These are phyloP conservation scores for Taphrorychus bicolor DNA, from an alignment of 2,888 invertebrate genomes.

Conservation along the genomic window DNA sequence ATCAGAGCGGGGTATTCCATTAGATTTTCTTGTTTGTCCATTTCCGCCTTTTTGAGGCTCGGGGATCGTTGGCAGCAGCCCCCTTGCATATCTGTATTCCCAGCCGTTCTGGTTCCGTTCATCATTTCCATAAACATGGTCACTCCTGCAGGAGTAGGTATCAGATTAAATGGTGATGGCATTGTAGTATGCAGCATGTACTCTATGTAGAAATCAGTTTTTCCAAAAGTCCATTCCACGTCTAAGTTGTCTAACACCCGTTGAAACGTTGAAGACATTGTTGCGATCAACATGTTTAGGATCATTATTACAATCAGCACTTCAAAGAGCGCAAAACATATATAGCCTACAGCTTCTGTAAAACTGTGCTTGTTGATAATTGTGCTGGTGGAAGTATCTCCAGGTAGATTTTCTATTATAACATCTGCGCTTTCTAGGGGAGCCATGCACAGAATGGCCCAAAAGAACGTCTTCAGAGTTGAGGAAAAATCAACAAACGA, in stretches of 20 bases:
- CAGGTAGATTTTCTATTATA: slow-evolving; percentile 67
- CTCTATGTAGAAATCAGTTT: slow-evolving; percentile 75
- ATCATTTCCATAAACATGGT: slow-evolving; percentile 62
- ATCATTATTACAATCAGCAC: slow-evolving; percentile 75
- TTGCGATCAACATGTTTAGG: slow-evolving; percentile 81
- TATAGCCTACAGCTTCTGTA: slow-evolving; percentile 73
- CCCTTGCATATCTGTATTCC: slow-evolving; percentile 52
- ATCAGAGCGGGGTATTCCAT: slow-evolving; percentile 65
- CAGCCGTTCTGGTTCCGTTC: slow-evolving; percentile 56
- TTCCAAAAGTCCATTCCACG: slow-evolving; percentile 79
- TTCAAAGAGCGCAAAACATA: slow-evolving; percentile 72
- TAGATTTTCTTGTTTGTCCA: slow-evolving; percentile 39
- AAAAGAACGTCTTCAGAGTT: slow-evolving; percentile 71
- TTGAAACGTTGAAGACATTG: slow-evolving; percentile 79
- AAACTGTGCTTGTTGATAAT: slow-evolving; percentile 66
- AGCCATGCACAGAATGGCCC: slow-evolving; percentile 74
- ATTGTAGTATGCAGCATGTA: slow-evolving; percentile 74
- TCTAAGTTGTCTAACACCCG: slow-evolving; percentile 72
- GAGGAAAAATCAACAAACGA: slow-evolving; percentile 67
- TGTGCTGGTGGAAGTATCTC: slow-evolving; percentile 59
- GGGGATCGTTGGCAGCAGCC: slow-evolving; percentile 59
- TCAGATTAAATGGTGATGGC: slow-evolving; percentile 76
- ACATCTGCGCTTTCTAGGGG: slow-evolving; percentile 71
- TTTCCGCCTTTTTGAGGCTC: slow-evolving; percentile 4
- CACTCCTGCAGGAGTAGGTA: slow-evolving; percentile 67